phyloP scores from a whole-genome alignment of 2,888 invertebrate genomes.

The Ditylenchus weischeri region DNA sequence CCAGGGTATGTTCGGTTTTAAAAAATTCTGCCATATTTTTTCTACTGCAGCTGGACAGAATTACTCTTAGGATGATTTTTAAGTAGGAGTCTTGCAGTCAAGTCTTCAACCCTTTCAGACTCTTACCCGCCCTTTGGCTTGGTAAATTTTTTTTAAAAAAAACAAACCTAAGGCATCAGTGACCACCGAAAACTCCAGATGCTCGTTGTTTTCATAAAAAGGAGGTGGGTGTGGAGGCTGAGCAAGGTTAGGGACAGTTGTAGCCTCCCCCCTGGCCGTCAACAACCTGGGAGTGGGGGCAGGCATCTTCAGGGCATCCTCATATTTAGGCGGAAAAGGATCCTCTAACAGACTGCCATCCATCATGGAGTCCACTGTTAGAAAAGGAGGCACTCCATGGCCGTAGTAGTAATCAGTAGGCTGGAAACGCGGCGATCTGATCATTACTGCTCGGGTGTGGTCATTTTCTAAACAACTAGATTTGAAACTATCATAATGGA shows the following conservation, averaged over 20 bases:
- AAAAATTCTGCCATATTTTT: too few relatives aligned
- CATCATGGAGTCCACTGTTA: background rate
- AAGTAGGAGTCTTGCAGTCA: too few relatives aligned
- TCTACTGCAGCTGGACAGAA: too few relatives aligned
- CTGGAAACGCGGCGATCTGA: background rate
- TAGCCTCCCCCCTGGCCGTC: background rate
- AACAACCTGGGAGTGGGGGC: background rate
- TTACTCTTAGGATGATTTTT: too few relatives aligned
- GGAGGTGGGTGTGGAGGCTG: background rate
- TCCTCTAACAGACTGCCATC: conserved; percentile 2
- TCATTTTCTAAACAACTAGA: too few relatives aligned
- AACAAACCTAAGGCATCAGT: too few relatives aligned
- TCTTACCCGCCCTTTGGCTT: too few relatives aligned
- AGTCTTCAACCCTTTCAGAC: too few relatives aligned
- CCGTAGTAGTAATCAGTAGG: conserved; percentile 1
- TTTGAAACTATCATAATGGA: too few relatives aligned
- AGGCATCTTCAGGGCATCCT: conserved; percentile 5
- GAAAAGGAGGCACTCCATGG: background rate
- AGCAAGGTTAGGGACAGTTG: background rate
- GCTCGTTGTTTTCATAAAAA: background rate
- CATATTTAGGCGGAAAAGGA: conserved; percentile 8
- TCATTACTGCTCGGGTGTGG: background rate
- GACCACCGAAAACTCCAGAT: too few relatives aligned
- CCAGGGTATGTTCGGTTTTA: too few relatives aligned
- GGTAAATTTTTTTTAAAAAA: too few relatives aligned